Evolutionary conservation across 1,140 invertebrate genomes (phyloP).

Genomic region (Vollenhovia emeryi): DNA sequence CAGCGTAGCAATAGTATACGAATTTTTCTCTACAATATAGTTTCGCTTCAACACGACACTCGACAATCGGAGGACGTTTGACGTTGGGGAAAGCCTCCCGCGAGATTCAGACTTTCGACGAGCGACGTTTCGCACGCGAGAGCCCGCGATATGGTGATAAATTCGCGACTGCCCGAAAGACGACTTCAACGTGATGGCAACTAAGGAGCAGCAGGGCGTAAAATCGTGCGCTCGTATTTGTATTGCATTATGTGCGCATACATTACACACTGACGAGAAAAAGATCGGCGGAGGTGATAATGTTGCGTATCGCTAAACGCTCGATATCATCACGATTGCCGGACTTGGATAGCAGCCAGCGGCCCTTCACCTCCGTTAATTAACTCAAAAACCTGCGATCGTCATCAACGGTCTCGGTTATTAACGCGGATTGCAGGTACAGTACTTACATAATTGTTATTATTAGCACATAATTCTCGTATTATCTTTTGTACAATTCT

Average conservation of each 20-base stretch:
- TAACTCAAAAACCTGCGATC: not conserved
- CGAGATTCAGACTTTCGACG: not conserved
- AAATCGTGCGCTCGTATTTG: constrained; percentile 24
- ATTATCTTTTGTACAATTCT: not conserved
- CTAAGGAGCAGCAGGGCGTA: not conserved
- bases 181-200: not conserved
- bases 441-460: not conserved
- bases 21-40: not conserved
- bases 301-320: constrained; percentile 13
- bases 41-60: not conserved
- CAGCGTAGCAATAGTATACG: not conserved
- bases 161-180: not conserved
- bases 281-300: constrained; percentile 18
- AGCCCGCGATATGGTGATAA: not conserved
- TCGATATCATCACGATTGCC: constrained; percentile 1
- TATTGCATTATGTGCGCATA: constrained; percentile 16
- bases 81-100: not conserved
- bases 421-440: not conserved
- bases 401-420: not conserved
- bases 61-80: not conserved
- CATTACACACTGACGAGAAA: not conserved
- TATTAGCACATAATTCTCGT: not conserved
- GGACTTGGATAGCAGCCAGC: not conserved
- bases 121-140: not conserved
- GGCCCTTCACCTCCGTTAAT: not conserved